Percentiles rank a stretch among this genome's conserved stretches.
Evolutionary conservation across 1,140 invertebrate genomes (phyloP).

Genomic region (Drosophila guanche): DNA sequence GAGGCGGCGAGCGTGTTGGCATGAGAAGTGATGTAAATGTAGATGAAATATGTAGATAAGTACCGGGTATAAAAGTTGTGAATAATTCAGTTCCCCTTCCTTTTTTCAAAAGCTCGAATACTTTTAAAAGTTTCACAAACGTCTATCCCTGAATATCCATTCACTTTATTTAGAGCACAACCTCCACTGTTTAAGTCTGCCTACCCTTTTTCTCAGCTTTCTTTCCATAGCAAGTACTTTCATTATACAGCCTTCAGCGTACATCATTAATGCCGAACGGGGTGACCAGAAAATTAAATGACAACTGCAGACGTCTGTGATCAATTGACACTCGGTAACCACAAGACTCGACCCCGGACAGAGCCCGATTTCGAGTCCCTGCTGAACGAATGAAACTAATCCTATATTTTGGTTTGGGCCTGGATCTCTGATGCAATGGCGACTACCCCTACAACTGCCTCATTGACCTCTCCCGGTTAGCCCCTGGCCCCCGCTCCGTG

Average conservation of each 20-base stretch:
- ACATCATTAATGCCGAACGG: constrained; percentile 49
- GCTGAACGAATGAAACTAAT: constrained; percentile 1
- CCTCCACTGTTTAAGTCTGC: no score
- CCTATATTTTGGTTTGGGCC: not conserved
- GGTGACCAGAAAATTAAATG: constrained; percentile 70
- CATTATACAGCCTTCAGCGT: not conserved
- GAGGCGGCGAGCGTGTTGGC: no score
- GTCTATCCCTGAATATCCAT: no score
- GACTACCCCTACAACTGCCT: constrained; percentile 2
- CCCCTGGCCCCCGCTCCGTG: not conserved
- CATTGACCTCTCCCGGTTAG: constrained; percentile 5
- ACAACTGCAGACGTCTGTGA: constrained; percentile 76
- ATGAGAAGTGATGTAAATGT: no score
- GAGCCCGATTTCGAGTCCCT: constrained; percentile 13
- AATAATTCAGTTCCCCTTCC: no score
- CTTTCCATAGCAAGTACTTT: no score
- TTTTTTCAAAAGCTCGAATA: no score
- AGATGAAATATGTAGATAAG: no score
- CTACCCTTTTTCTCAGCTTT: no score
- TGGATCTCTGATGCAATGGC: constrained; percentile 29
- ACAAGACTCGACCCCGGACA: constrained; percentile 37
- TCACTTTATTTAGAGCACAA: no score
- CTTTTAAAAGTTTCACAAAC: no score
- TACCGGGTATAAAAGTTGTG: no score
- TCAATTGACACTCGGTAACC: constrained; percentile 72